Evolutionary conservation across 2,888 invertebrate species (phyloP), one percentile per base, ranked within the genome.

Genomic region (Pollenia labialis): DNA sequence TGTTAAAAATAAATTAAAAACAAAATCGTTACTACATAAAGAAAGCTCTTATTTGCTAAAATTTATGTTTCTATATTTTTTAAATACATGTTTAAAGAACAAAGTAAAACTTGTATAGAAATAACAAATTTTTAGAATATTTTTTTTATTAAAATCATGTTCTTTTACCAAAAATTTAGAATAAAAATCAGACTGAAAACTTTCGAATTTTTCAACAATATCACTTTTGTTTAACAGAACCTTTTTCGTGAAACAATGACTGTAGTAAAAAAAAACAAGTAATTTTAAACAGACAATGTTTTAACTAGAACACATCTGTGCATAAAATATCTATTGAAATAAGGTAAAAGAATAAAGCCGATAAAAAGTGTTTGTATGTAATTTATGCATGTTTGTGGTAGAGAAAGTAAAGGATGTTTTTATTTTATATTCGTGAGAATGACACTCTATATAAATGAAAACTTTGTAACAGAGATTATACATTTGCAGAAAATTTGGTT

Each of bases 401-500:
- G 9, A 23, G 18, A 14, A 32, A 48, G 18, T 4, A 72, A 74
- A 81, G 11, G 46, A 52, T 48, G 18, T 18, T 42, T 64, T 46
- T 72, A 64, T 23, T 64, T 32, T n/a, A 68, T 1, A 44, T 58
- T 40, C 4, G n/a, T 7, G 23, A 64, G 9, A 11, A 50, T 16
- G 44, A 80, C 72, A n/a, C 54, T 75, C 1, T 23, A n/a, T 44
- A 64, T 18, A 68, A 66, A 50, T 42, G 12, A 81, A 74, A 56
- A 48, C 12, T 75, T 75, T 85, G 40, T 75, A 69, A 69, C 56
- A 62, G 46, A 81, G 81, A 72, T 76, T 71, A 60, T 71, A 83
- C 71, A 83, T 83, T 77, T 72, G 83, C 54, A 64, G 71, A 66
- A 75, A 56, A 77, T 83, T 72, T 66, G 32, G n/a, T 60, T 18